phyloP scores from a whole-genome alignment of 1,140 invertebrate species.

The Drosophila arizonae region DNA sequence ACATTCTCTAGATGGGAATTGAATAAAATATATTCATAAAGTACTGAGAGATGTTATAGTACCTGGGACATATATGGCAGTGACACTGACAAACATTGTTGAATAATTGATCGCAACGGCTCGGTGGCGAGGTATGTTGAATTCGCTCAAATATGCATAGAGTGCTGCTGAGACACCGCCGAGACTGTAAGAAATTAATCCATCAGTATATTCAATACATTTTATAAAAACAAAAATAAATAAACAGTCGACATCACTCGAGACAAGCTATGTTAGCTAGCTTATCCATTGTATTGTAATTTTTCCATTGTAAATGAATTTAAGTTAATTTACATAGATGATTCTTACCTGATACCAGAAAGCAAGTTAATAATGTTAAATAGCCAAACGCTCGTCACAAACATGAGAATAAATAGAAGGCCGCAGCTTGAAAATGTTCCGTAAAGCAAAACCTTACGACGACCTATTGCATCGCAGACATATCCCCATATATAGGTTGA shows the following conservation, averaged over 20 bases:
- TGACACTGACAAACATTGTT: constrained; percentile 75
- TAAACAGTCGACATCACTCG: too few species aligned
- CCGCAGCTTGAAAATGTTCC: constrained; percentile 66
- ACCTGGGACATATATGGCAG: constrained; percentile 77
- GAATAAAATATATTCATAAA: too few species aligned
- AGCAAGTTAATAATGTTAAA: constrained; percentile 84
- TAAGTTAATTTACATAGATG: background rate
- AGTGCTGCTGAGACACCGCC: constrained; percentile 84
- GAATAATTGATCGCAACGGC: constrained; percentile 76
- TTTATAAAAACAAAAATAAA: too few species aligned
- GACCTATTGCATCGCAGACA: constrained; percentile 83
- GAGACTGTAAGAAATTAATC: constrained; percentile 74
- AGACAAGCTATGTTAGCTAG: too few species aligned
- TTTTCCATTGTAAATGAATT: too few species aligned
- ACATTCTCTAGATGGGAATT: too few species aligned
- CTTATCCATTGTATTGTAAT: too few species aligned
- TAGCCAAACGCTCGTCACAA: constrained; percentile 84
- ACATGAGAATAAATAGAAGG: constrained; percentile 83
- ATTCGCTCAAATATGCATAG: constrained; percentile 85
- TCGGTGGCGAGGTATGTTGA: constrained; percentile 83
- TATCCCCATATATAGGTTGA: constrained; percentile 84
- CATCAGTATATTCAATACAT: background rate
- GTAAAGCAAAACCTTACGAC: constrained; percentile 83
- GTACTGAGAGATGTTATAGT: background rate
- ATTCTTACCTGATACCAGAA: constrained; percentile 85